Evolutionary conservation across 2,113 vertebrate genomes (phyloP).

Genomic region (Polyodon spathula): DNA sequence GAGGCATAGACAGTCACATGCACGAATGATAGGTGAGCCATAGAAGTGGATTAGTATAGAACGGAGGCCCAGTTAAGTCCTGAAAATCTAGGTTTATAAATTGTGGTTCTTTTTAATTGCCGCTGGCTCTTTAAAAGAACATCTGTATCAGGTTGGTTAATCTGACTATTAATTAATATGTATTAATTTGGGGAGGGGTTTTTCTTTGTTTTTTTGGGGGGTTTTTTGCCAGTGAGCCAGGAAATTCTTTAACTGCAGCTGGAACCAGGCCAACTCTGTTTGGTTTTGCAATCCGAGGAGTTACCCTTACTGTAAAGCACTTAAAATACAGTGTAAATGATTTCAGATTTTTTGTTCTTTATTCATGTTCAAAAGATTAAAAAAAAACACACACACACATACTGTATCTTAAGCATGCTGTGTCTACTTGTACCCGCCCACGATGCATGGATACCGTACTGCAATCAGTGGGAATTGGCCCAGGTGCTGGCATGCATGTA

Average conservation of each 20-base stretch:
- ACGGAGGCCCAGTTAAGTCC: not conserved
- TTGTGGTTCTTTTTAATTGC: slow-evolving; percentile 25
- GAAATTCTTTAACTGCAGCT: slow-evolving; percentile 8
- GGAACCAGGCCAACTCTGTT: too few species aligned
- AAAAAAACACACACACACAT: too few species aligned
- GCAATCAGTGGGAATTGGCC: slow-evolving; percentile 52
- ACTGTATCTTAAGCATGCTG: slow-evolving; percentile 38
- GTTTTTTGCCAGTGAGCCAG: slow-evolving; percentile 8
- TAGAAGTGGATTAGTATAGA: not conserved
- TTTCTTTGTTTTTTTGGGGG: not conserved
- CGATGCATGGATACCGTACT: slow-evolving; percentile 33
- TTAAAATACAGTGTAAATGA: too few species aligned
- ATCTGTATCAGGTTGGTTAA: slow-evolving; percentile 40
- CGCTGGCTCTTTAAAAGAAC: too few species aligned
- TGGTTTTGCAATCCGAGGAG: not conserved
- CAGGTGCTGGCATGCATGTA: slow-evolving; percentile 39
- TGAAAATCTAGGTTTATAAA: too few species aligned
- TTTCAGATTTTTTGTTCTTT: too few species aligned
- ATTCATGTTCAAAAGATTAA: too few species aligned
- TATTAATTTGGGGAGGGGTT: slow-evolving; percentile 25
- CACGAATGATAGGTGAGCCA: too few species aligned
- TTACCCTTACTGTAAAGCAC: not conserved
- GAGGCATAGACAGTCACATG: not conserved
- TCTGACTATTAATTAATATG: slow-evolving; percentile 42
- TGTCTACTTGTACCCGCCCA: slow-evolving; percentile 35